Conservation (phyloP, 1,140 invertebrate genomes). For the Planococcus citri region DNA sequence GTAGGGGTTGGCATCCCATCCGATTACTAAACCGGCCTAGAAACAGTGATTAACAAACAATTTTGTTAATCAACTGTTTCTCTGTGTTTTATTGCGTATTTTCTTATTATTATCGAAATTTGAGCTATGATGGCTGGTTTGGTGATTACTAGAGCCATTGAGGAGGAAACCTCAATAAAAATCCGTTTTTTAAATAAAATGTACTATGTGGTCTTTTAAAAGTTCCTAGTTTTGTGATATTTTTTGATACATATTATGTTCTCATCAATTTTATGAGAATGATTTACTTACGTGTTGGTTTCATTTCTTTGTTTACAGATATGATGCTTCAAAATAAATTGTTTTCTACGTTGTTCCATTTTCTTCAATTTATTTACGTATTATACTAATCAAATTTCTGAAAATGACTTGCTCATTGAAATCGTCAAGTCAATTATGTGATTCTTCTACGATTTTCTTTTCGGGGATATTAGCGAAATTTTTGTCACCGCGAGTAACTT, state of each 20-base stretch:
- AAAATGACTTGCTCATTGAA: too few species aligned
- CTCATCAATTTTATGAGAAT: too few species aligned
- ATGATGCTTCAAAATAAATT: not conserved
- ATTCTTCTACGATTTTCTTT: too few species aligned
- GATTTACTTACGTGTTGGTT: not conserved
- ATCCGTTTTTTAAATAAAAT: not conserved
- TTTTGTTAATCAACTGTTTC: too few species aligned
- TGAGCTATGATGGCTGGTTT: not conserved
- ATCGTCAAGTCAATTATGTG: too few species aligned
- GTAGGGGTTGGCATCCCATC: slow-evolving; percentile 51
- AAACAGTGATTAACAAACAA: not conserved
- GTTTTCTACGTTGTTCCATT: not conserved
- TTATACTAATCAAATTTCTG: too few species aligned
- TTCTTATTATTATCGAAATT: not conserved
- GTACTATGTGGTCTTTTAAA: too few species aligned
- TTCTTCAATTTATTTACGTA: too few species aligned
- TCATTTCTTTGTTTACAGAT: slow-evolving; percentile 10
- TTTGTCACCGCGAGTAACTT: too few species aligned
- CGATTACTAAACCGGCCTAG: slow-evolving; percentile 27
- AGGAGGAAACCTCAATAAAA: slow-evolving; percentile 14
- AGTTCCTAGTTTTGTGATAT: slow-evolving; percentile 12
- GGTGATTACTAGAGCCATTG: not conserved
- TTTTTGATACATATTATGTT: too few species aligned
- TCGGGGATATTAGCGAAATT: too few species aligned
- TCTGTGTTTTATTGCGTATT: too few species aligned